phyloP scores from a whole-genome alignment of 1,140 invertebrate species.

The Drosophila sechellia region DNA sequence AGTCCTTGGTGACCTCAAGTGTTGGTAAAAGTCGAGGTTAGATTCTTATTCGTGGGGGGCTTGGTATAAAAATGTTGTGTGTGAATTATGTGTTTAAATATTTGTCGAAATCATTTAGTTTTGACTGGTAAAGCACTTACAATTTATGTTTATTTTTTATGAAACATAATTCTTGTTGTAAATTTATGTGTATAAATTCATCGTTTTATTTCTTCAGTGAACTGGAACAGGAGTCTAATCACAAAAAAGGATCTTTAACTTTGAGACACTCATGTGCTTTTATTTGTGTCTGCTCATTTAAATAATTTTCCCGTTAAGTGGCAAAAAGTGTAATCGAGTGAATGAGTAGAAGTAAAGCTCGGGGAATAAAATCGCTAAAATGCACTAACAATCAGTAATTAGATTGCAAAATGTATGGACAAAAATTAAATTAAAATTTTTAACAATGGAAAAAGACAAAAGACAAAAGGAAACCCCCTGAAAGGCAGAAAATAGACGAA shows the following conservation, averaged over 20 bases:
- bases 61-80: no score
- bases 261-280: constrained; percentile 28
- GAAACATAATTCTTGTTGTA: no score
- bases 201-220: constrained; percentile 1
- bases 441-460: neutral
- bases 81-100: neutral
- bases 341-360: constrained; percentile 56
- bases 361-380: constrained; percentile 6
- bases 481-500: constrained; percentile 32
- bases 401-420: constrained; percentile 6
- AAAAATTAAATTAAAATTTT: constrained; percentile 6
- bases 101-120: neutral
- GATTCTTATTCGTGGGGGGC: neutral
- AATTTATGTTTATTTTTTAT: no score
- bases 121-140: no score
- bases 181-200: no score
- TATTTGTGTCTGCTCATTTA: constrained; percentile 47
- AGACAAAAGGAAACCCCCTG: constrained; percentile 20
- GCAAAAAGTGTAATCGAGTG: constrained; percentile 75
- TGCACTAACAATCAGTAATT: constrained; percentile 5
- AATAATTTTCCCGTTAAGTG: constrained; percentile 72
- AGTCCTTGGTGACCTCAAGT: constrained; percentile 14
- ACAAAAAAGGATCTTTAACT: constrained; percentile 7
- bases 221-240: neutral
- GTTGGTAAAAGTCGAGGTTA: neutral